These are phyloP conservation scores for Pyrocephalus nanus DNA, from an alignment of 2,797 vertebrate species.

Conservation along the genomic window DNA sequence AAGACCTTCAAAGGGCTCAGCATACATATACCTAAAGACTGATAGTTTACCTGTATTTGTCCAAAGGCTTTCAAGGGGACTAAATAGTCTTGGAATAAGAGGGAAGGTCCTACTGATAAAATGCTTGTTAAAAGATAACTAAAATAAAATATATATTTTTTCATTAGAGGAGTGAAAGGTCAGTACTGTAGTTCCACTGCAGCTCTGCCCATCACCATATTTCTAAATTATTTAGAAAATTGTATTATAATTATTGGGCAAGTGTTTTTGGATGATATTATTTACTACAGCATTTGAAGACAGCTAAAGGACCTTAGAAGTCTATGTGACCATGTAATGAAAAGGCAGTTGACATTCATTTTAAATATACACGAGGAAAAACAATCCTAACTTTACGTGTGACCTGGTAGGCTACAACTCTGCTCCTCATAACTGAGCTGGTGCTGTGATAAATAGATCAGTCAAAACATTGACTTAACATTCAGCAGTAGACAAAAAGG, in stretches of 20 bases:
- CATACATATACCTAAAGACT: background rate
- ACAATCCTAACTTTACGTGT: background rate
- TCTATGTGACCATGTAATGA: background rate
- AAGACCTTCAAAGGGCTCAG: background rate
- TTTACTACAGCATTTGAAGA: background rate
- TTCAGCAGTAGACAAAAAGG: background rate
- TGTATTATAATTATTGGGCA: background rate
- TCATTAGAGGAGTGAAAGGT: background rate
- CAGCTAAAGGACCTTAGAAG: background rate
- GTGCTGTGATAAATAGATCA: background rate
- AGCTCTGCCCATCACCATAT: background rate
- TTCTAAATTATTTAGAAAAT: background rate
- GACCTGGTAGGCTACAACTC: background rate
- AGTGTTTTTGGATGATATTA: background rate
- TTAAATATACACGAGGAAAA: background rate
- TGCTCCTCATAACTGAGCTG: background rate
- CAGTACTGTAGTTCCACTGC: background rate
- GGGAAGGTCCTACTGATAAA: background rate
- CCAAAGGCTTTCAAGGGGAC: background rate
- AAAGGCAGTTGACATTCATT: background rate
- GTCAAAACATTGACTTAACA: background rate
- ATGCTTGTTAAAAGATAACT: rapidly evolving
- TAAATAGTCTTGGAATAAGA: background rate
- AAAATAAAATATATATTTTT: background rate
- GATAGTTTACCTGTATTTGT: background rate